Base-by-base conservation (phyloP, 1,140 invertebrate species). In the Danaus melanippus region DNA sequence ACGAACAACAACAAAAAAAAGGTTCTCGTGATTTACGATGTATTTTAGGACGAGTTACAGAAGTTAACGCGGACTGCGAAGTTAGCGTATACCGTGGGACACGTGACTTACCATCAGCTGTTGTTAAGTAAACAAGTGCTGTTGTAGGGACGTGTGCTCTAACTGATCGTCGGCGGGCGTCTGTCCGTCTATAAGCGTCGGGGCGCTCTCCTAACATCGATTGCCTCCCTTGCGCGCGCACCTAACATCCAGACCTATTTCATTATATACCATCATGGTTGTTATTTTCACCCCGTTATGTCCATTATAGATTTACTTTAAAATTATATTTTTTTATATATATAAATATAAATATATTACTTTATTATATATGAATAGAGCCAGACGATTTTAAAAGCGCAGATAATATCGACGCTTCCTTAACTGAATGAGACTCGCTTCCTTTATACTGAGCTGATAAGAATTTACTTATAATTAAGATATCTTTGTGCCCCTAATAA, bases 91-190 rank as follows among this genome's bases (percentile, higher is more conserved):
- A 8, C 21, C 7, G 15, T 15, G 15, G 62, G 71, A 62, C 83
- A 86, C 80, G 83, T 86, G 83, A 86, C 83, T 84, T 86, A 86
- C 83, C 83, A 75, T 83, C 83, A 86, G 83, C 83, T 86, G 83
- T 84, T 79, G 75, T 69, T 67, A 78, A 72, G 77, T 84, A 84
- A 84, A 85, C 82, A 85, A 80, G 81, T 78, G 64, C 68, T 69
- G 73, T 64, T 74, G 76, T 66, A 71, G 74, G 68, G 71, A 71
- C 80, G 84, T 85, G 84, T 72, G 70, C 59, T 58, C 80, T 53
- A 74, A 71, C 69, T 67, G 79, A 80, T 74, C 76, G 80, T 75
- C 73, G 69, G 71, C 68, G 82, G 84, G 81, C 81, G 84, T 84
- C 84, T 86, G 80, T 74, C 68, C 71, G 81, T 82, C 76, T 84